A percentile compares a stretch with the other conserved stretches of the same genome.
Evolutionary conservation across 2,113 vertebrate species (phyloP).

Genomic region (Zonotrichia leucophrys): DNA sequence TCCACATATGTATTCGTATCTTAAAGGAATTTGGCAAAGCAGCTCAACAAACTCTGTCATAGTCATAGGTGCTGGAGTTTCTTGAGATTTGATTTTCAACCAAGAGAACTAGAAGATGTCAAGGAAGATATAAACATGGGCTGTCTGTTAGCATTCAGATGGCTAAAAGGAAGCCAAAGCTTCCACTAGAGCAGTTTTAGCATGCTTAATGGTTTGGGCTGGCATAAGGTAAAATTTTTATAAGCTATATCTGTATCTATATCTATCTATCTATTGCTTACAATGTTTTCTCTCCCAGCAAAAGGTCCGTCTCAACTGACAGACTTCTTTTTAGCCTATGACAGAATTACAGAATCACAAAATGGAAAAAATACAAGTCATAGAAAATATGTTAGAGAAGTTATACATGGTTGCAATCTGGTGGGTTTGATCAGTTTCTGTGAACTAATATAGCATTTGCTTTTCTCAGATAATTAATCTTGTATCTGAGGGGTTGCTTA

Average conservation of each 20-base stretch:
- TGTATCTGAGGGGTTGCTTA: background rate
- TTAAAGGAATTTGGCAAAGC: background rate
- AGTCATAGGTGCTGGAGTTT: background rate
- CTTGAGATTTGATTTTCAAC: background rate
- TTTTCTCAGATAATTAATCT: background rate
- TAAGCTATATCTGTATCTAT: background rate
- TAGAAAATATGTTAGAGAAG: background rate
- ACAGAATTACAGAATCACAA: background rate
- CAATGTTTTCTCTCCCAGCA: background rate
- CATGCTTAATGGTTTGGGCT: background rate
- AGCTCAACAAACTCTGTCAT: background rate
- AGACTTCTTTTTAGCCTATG: background rate
- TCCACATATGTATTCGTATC: background rate
- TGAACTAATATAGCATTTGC: background rate
- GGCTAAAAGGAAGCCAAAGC: background rate
- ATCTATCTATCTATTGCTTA: too few species aligned
- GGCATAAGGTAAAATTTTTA: background rate
- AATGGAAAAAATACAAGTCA: background rate
- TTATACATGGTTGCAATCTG: background rate
- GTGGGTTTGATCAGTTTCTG: background rate
- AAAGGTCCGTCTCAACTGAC: background rate
- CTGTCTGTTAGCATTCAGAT: background rate
- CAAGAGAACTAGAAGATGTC: background rate
- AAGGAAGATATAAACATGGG: background rate
- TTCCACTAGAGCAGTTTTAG: background rate